Base-by-base conservation (phyloP, 2,113 vertebrate genomes). In the Onychorhynchus coronatus region DNA sequence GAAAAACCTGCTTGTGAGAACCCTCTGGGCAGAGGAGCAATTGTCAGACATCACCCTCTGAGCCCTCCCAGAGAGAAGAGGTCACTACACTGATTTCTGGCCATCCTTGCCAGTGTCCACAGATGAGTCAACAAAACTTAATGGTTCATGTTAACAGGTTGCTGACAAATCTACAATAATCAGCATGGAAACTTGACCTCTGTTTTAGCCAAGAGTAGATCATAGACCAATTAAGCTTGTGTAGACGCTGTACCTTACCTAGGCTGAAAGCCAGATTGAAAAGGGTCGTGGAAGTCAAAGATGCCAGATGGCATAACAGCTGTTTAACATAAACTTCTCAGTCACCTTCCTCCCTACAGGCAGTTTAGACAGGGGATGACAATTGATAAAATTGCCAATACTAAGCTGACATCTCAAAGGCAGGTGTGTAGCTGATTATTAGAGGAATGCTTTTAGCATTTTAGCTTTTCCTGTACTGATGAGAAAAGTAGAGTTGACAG, bases 291-390 rank as follows among this genome's bases (percentile, higher is more conserved):
- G 66, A 88, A 92, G 94, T 95, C 93, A 91, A 58, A 91, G 73
- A 82, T 92, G 93, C 94, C 97, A 97, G 94, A 97, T 97, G 96
- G 96, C 33, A 7, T 24, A 90, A 85, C 95, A 97, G 93, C 90
- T 96, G 95, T 84, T 94, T 94, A 93, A 86, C 74, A 87, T 70
- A 96, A 94, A 95, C 75, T 91, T 97, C 66, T 86, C 91, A 93
- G 80, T 96, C 92, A 96, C 91, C 89, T 97, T 96, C 70, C 79
- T 93, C 62, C 42, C 85, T 65, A 27, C 12, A 66, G 67, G 85
- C 85, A 74, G 41, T 47, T 91, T 62, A 66, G 86, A 87, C 52
- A 82, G 41, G 19, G 56, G 22, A 61, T 75, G 61, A 73, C 82
- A 83, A 88, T 85, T 90, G 95, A 81, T 79, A 79, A 82, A 71